phyloP scores from a whole-genome alignment of 2,113 vertebrate species.

The Pteruthius melanotis region DNA sequence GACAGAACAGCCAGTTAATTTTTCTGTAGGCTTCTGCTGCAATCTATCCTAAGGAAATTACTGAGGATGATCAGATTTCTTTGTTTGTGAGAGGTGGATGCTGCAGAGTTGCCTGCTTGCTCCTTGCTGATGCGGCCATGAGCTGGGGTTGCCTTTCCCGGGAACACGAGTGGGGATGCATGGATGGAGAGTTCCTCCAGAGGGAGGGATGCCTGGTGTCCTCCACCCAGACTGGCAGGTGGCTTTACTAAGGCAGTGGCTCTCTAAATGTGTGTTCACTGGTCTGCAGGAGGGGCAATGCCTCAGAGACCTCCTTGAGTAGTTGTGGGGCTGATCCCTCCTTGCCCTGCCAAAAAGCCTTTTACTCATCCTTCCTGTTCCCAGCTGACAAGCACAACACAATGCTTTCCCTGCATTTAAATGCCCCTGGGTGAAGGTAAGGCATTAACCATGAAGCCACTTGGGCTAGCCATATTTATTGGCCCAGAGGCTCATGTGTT shows the following conservation, averaged over 20 bases:
- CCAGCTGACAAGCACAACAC: background rate
- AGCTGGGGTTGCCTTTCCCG: background rate
- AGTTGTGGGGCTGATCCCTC: background rate
- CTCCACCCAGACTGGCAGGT: background rate
- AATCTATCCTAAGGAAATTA: constrained; percentile 57
- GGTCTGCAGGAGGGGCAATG: background rate
- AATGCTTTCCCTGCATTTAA: background rate
- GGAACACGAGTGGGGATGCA: background rate
- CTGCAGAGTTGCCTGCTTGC: background rate
- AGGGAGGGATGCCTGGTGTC: background rate
- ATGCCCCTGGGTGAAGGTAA: background rate
- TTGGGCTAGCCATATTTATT: background rate
- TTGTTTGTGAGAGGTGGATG: constrained; percentile 4
- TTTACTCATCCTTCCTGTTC: background rate
- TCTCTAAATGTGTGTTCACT: background rate
- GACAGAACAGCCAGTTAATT: constrained; percentile 57
- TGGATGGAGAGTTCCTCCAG: background rate
- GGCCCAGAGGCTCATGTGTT: background rate
- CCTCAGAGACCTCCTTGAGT: background rate
- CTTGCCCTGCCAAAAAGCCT: background rate
- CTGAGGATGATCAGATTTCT: constrained; percentile 28
- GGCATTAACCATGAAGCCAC: background rate
- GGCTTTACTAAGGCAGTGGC: background rate
- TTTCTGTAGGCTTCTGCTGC: constrained; percentile 22
- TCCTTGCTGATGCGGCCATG: accelerated